Conservation (phyloP, 2,888 invertebrate species). For the Mythimna lalbum region DNA sequence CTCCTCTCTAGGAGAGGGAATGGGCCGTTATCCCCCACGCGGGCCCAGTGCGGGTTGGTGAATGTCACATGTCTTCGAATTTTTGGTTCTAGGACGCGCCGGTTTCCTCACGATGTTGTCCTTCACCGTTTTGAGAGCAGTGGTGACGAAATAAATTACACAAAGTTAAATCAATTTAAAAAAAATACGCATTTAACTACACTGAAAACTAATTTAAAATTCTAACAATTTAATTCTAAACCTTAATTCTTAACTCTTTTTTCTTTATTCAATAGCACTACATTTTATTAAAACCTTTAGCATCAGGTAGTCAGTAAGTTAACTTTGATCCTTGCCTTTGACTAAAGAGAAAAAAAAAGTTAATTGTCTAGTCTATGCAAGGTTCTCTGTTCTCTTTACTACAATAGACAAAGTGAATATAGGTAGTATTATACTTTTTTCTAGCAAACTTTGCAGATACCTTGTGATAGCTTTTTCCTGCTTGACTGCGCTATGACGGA, state of each 20-base stretch:
- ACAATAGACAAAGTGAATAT: background rate
- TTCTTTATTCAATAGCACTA: background rate
- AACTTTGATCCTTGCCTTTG: background rate
- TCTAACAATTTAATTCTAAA: no score
- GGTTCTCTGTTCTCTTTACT: background rate
- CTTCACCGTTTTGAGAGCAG: no score
- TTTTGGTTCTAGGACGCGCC: no score
- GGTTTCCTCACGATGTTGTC: no score
- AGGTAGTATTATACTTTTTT: slow-evolving; percentile 5
- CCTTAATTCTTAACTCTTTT: no score
- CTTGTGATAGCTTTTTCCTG: slow-evolving; percentile 9
- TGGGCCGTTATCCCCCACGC: no score
- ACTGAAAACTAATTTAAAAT: background rate
- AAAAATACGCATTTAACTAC: no score
- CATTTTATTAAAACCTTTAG: background rate
- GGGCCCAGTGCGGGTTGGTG: no score
- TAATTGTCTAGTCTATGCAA: background rate
- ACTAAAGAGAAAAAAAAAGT: background rate
- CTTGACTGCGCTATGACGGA: slow-evolving; percentile 13
- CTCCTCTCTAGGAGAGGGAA: no score
- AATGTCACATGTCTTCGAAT: no score
- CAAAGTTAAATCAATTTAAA: no score
- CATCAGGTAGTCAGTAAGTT: background rate
- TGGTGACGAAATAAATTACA: no score
- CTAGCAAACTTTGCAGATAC: background rate